A percentile compares a stretch with the other conserved stretches of the same genome.
Evolutionary conservation across 1,140 invertebrate genomes (phyloP).

Genomic region (Leguminivora glycinivorella): DNA sequence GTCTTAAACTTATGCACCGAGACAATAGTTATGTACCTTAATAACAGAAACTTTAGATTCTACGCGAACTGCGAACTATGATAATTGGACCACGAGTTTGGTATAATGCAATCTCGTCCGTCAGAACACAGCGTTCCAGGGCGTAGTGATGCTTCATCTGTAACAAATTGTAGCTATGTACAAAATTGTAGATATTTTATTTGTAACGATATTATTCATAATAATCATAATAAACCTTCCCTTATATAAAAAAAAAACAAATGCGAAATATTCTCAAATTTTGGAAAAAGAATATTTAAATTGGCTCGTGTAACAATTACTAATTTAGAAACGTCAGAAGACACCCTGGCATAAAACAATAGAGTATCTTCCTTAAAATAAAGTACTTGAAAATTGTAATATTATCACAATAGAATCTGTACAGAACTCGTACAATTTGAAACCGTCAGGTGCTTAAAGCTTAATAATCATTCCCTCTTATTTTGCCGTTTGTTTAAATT

Average conservation of each 20-base stretch:
- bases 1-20: not conserved
- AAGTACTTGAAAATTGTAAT: no score
- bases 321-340: no score
- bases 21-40: slow-evolving; percentile 53
- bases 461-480: slow-evolving; percentile 20
- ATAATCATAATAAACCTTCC: no score
- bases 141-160: not conserved
- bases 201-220: no score
- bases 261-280: no score
- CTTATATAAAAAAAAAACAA: no score
- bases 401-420: no score
- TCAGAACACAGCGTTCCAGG: not conserved
- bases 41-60: slow-evolving; percentile 41
- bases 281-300: no score
- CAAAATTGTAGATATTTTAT: no score
- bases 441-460: slow-evolving; percentile 3
- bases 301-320: no score
- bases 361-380: no score
- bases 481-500: slow-evolving; percentile 24
- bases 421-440: not conserved
- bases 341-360: no score
- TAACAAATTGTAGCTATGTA: not conserved
- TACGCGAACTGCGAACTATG: slow-evolving; percentile 34
- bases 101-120: not conserved
- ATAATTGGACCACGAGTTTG: slow-evolving; percentile 33